phyloP scores from a whole-genome alignment of 2,888 invertebrate genomes.

The Hyalella azteca region DNA sequence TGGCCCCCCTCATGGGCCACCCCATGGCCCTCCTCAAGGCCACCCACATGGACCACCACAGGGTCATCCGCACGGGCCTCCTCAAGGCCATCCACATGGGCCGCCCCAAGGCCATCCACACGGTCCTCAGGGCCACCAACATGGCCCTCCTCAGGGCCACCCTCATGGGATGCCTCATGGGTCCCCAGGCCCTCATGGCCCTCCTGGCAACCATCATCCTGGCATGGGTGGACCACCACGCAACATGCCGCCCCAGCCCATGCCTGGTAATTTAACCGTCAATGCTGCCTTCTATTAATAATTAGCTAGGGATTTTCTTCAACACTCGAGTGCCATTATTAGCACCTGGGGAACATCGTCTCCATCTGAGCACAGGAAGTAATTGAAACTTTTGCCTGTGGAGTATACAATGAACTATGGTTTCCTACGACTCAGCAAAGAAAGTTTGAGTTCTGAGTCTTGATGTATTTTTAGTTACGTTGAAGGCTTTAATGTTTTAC shows the following conservation, averaged over 20 bases:
- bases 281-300: constrained; percentile 5
- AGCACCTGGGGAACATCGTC: too few relatives aligned
- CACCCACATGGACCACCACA: constrained; percentile 41
- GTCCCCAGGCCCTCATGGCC: constrained; percentile 62
- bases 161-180: constrained; percentile 57
- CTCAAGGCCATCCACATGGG: constrained; percentile 62
- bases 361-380: too few relatives aligned
- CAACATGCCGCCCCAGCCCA: constrained; percentile 8
- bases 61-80: constrained; percentile 51
- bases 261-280: too few relatives aligned
- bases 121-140: constrained; percentile 61
- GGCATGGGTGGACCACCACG: constrained; percentile 51
- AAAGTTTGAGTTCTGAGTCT: too few relatives aligned
- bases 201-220: constrained; percentile 59
- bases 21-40: constrained; percentile 67
- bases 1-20: constrained; percentile 68
- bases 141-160: constrained; percentile 60
- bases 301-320: too few relatives aligned
- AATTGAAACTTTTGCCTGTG: too few relatives aligned
- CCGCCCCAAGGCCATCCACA: constrained; percentile 60
- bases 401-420: too few relatives aligned
- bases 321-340: too few relatives aligned
- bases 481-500: too few relatives aligned
- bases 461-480: too few relatives aligned
- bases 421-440: too few relatives aligned